These are phyloP conservation scores for Lamprotornis superbus DNA, from an alignment of 2,113 vertebrate species.

Conservation along the genomic window DNA sequence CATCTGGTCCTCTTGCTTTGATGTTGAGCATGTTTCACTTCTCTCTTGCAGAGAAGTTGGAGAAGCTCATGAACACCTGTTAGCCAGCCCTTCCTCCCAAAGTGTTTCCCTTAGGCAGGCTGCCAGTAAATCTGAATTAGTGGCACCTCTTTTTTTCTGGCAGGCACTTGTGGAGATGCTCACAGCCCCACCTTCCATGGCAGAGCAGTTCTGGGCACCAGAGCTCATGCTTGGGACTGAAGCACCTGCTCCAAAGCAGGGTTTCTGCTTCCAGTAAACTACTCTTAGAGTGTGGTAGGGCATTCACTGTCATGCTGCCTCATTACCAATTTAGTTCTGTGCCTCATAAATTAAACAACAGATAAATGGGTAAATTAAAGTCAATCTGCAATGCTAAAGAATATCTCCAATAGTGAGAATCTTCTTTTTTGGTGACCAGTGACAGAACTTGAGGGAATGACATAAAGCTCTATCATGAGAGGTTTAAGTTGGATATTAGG, in stretches of 20 bases:
- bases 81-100: not conserved
- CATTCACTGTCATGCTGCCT: not conserved
- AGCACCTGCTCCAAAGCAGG: not conserved
- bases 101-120: not conserved
- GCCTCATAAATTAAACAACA: not conserved
- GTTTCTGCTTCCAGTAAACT: not conserved
- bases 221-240: not conserved
- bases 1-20: not conserved
- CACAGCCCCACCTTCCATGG: not conserved
- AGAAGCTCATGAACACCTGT: not conserved
- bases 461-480: not conserved
- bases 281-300: not conserved
- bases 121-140: not conserved
- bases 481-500: not conserved
- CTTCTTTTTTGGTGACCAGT: not conserved
- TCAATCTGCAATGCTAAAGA: not conserved
- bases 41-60: not conserved
- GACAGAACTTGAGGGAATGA: not conserved
- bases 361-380: not conserved
- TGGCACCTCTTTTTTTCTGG: not conserved
- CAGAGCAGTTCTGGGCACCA: not conserved
- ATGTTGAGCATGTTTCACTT: not conserved
- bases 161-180: not conserved
- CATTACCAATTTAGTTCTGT: not conserved
- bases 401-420: not conserved